Conservation (phyloP, 2,113 vertebrate species). For the Apteryx owenii region DNA sequence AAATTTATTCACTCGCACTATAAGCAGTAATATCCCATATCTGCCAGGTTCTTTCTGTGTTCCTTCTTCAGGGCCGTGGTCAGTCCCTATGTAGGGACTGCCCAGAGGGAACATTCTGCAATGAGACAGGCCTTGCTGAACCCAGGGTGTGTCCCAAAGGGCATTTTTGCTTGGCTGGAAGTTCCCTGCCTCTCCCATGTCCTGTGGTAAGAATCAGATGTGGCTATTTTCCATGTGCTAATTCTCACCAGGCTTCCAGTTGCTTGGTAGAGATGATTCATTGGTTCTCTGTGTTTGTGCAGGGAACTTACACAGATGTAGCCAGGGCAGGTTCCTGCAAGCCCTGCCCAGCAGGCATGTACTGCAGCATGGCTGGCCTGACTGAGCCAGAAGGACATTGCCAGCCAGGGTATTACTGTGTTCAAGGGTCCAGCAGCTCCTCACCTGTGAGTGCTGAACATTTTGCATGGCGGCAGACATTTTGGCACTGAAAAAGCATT, state of each 20-base stretch:
- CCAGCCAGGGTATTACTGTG: slow-evolving; percentile 82
- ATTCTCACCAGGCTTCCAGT: not conserved
- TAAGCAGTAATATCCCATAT: fast-evolving
- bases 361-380: slow-evolving; percentile 83
- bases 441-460: slow-evolving; percentile 79
- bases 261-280: not conserved
- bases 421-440: slow-evolving; percentile 74
- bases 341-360: slow-evolving; percentile 82
- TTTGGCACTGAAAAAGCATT: not conserved
- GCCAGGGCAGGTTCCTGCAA: slow-evolving; percentile 76
- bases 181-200: slow-evolving; percentile 77
- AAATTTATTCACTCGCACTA: fast-evolving
- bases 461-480: fast-evolving
- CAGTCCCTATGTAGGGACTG: slow-evolving; percentile 81
- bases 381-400: slow-evolving; percentile 82
- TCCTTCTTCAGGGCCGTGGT: slow-evolving; percentile 73
- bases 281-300: not conserved
- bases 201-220: slow-evolving; percentile 75
- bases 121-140: slow-evolving; percentile 77
- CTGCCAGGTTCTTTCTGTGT: not conserved
- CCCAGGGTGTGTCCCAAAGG: slow-evolving; percentile 82
- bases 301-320: slow-evolving; percentile 83
- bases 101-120: slow-evolving; percentile 83
- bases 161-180: slow-evolving; percentile 83
- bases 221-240: fast-evolving